Evolutionary conservation across 1,140 invertebrate species (phyloP).

Genomic region (Eubasilissa regina): DNA sequence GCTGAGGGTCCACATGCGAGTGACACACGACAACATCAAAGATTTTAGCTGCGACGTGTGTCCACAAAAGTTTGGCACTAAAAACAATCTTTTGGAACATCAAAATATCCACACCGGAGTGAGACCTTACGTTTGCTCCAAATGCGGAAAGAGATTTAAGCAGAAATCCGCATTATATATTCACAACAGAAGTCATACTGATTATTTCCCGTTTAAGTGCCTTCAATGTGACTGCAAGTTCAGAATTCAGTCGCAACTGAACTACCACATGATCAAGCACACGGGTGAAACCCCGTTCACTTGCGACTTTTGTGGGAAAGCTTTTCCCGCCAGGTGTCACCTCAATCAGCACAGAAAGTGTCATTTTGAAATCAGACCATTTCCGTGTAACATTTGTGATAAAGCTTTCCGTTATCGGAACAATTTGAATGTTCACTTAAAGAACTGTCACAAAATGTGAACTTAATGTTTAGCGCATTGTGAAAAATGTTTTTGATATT

Average conservation of each 20-base stretch:
- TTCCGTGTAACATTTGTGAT: constrained; percentile 57
- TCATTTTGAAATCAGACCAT: constrained; percentile 61
- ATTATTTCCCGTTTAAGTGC: constrained; percentile 55
- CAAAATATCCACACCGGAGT: constrained; percentile 78
- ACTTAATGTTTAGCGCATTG: not conserved
- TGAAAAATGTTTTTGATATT: too few relatives aligned
- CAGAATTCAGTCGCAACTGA: constrained; percentile 61
- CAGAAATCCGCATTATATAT: constrained; percentile 76
- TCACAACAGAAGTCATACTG: constrained; percentile 68
- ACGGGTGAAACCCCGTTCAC: constrained; percentile 78
- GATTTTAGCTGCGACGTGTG: constrained; percentile 71
- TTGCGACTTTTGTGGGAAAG: constrained; percentile 76
- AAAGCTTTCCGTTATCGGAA: constrained; percentile 45
- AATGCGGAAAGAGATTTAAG: constrained; percentile 90
- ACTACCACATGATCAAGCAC: constrained; percentile 76
- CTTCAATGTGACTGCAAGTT: constrained; percentile 59
- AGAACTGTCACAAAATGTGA: constrained; percentile 32
- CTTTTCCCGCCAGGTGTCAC: constrained; percentile 75
- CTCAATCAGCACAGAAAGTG: constrained; percentile 73
- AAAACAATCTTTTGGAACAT: constrained; percentile 70
- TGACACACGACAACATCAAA: constrained; percentile 71
- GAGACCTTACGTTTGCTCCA: constrained; percentile 88
- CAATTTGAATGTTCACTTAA: constrained; percentile 49
- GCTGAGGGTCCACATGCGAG: constrained; percentile 65
- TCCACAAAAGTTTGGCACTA: constrained; percentile 66